Base-by-base conservation (phyloP, 2,113 vertebrate species). In the Hydrochoerus hydrochaeris region DNA sequence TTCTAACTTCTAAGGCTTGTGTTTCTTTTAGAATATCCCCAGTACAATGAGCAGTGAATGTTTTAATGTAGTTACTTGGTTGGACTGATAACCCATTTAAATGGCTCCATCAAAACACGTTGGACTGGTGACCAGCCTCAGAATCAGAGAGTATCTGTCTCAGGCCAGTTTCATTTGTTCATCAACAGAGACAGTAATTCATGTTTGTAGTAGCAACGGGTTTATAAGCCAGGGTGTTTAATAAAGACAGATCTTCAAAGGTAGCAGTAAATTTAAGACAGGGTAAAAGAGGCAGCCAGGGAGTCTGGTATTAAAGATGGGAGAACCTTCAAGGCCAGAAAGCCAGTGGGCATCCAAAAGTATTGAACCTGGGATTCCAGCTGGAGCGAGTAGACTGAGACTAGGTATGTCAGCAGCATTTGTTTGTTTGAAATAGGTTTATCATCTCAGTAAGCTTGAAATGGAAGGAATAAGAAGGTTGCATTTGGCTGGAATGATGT, bases 231-330 rank as follows among this genome's bases (percentile, higher is more conserved):
- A 58, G 5, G 57, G 19, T 80, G 41, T 73, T 85, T 91, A 78
- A 28, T 81, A 38, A 86, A 65, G 89, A 35, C 82, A 90, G 9
- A 65, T 67, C 73, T 86, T 94, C 9, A 88, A 54, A 91, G 86
- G 69, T 30, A 28, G n/a, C 52, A 91, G 24, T 82, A 30, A 38
- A n/a, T 78, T 77, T 71, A 75, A 62, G 44, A 19, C 28, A 52
- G 82, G 22, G 13, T 4, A 10, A 16, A n/a, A 62, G 82, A 49
- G n/a, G 24, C 35, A 8, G 16, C 60, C 62, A 0, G 6, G 58
- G 2, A 4, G 11, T 82, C 44, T 57, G 17, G 3, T 12, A 1
- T 17, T 46, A 63, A 52, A 5, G 19, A 46, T 17, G 19, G 46
- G 26, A 67, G 54, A 52, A 52, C 46, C 24, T 35, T 3, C 13